Percentiles rank a stretch among this genome's conserved stretches.
These are phyloP conservation scores for Mus spicilegus DNA, from an alignment of 2,113 vertebrate genomes.

Conservation along the genomic window DNA sequence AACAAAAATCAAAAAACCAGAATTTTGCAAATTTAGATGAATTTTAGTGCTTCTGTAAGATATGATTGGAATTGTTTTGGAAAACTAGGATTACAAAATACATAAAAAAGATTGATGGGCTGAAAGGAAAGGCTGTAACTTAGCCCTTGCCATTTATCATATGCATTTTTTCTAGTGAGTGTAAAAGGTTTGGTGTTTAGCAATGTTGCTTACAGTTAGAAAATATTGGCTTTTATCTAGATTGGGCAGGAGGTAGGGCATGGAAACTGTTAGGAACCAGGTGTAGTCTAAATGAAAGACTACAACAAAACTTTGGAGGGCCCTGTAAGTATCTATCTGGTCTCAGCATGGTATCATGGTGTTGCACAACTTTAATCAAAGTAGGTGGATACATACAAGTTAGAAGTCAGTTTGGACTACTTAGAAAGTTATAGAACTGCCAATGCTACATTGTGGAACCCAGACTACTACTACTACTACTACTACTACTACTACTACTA, in stretches of 20 bases:
- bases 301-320: neutral
- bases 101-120: constrained; percentile 40
- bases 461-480: too few species aligned
- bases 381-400: neutral
- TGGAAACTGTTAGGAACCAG: neutral
- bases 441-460: neutral
- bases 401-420: neutral
- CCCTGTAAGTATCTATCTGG: neutral
- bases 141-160: constrained; percentile 55
- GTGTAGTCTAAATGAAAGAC: neutral
- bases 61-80: constrained; percentile 37
- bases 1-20: neutral
- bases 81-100: constrained; percentile 50
- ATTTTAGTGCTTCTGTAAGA: constrained; percentile 45
- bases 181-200: constrained; percentile 12
- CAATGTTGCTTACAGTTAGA: constrained; percentile 49
- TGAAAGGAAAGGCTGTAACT: constrained; percentile 66
- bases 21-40: constrained; percentile 40
- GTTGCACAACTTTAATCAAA: neutral
- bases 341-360: neutral
- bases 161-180: constrained; percentile 43
- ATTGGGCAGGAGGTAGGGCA: neutral
- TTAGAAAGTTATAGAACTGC: neutral
- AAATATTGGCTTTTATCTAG: neutral
- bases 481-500: too few species aligned